phyloP scores from a whole-genome alignment of 2,113 vertebrate species.

The Lagopus leucura region DNA sequence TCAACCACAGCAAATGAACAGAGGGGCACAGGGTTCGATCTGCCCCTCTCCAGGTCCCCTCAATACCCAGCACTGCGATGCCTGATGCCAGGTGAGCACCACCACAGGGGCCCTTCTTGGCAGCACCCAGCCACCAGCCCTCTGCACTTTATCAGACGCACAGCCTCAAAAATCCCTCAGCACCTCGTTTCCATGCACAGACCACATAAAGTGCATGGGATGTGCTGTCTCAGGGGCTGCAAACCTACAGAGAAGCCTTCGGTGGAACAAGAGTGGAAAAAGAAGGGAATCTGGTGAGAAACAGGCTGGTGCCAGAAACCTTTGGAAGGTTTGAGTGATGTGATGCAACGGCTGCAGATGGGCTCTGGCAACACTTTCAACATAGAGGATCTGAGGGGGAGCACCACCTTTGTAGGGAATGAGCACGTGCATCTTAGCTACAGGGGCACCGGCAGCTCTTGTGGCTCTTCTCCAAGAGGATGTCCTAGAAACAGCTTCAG shows the following conservation, averaged over 20 bases:
- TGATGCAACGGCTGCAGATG: neutral
- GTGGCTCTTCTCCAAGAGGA: neutral
- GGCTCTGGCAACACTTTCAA: neutral
- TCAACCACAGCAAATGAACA: neutral
- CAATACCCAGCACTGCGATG: neutral
- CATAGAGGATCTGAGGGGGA: neutral
- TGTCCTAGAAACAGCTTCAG: neutral
- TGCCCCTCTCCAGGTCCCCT: fast-evolving
- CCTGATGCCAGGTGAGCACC: fast-evolving
- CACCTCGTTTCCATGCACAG: neutral
- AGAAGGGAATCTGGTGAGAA: neutral
- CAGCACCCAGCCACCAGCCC: neutral
- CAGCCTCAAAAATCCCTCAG: neutral
- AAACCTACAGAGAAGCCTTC: neutral
- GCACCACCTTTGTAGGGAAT: neutral
- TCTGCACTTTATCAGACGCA: neutral
- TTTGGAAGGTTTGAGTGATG: neutral
- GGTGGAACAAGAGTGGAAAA: neutral
- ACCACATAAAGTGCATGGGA: neutral
- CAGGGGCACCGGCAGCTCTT: neutral
- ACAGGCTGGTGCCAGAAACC: neutral
- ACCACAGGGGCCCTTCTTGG: neutral
- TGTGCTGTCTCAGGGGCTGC: neutral
- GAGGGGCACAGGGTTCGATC: neutral
- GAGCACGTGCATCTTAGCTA: neutral